phyloP scores from a whole-genome alignment of 1,140 invertebrate genomes.

The Ladona fulva region DNA sequence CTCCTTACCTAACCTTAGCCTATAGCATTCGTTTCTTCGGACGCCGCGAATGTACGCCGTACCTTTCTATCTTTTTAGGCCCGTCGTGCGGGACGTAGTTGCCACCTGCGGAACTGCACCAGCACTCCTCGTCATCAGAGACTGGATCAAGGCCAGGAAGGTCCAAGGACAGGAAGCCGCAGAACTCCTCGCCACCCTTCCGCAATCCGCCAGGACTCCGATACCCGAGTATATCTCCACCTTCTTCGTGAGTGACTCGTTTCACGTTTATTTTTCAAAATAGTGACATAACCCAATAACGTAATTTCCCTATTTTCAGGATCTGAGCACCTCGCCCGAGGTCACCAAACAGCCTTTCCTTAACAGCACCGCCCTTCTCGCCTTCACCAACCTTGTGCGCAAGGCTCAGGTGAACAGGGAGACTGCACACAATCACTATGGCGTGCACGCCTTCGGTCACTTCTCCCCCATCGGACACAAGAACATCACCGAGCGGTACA shows the following conservation, averaged over 20 bases:
- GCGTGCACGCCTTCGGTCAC: slow-evolving; percentile 49
- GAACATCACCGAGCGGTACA: slow-evolving; percentile 42
- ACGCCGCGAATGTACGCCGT: neutral
- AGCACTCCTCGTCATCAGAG: slow-evolving; percentile 47
- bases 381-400: slow-evolving; percentile 48
- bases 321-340: slow-evolving; percentile 39
- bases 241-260: slow-evolving; percentile 43
- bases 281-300: neutral
- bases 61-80: slow-evolving; percentile 37
- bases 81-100: slow-evolving; percentile 50
- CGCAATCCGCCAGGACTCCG: slow-evolving; percentile 44
- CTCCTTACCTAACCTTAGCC: slow-evolving; percentile 14
- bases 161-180: slow-evolving; percentile 45
- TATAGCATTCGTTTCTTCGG: neutral
- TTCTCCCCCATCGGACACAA: slow-evolving; percentile 33
- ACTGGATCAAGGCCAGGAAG: slow-evolving; percentile 47
- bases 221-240: slow-evolving; percentile 49
- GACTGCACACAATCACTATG: slow-evolving; percentile 48
- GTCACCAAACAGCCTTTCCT: slow-evolving; percentile 39
- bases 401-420: slow-evolving; percentile 45
- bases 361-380: slow-evolving; percentile 42
- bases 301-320: slow-evolving; percentile 23
- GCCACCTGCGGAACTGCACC: slow-evolving; percentile 54
- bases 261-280: slow-evolving; percentile 13
- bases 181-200: slow-evolving; percentile 40